Evolutionary conservation across 2,888 invertebrate species (phyloP), one percentile per base, ranked within the genome.

Genomic region (Cerastoderma edule): DNA sequence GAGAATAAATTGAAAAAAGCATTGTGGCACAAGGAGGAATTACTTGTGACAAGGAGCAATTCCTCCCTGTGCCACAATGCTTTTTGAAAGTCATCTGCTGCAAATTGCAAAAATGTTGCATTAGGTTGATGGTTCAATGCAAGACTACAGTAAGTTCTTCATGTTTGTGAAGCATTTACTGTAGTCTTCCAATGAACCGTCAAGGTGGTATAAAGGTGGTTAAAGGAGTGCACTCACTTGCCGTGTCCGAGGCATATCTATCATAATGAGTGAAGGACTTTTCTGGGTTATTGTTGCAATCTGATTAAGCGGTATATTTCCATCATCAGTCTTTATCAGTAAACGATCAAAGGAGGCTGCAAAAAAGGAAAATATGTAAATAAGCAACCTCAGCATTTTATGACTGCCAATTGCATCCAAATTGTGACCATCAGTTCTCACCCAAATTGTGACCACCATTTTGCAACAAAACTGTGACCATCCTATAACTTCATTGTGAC

Each of bases 211-310:
- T n/a, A n/a, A n/a, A n/a, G n/a, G n/a, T n/a, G n/a, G n/a, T n/a
- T n/a, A n/a, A n/a, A n/a, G n/a, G n/a, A 24, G 22, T 50, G 10
- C n/a, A 48, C 71, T 66, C 75, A 92, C 92, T 94, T 97, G 97
- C 0, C 98, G 97, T 92, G 97, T 96, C 0, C 95, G 94, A 65
- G 95, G 93, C 94, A 97, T 95, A 92, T 98, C 97, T 16, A 99
- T 94, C 0, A 98, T 95, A 68, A 98, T 94, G 1, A 96, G 95
- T 93, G 97, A 97, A 0, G 97, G 96, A 92, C 96, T 96, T 92
- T 98, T 98, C 72, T 96, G 94, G 0, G 95, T 95, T 67, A 98
- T 95, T 93, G 98, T 97, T 0, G 96, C 97, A 27, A 99, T 92
- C 91, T 98, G 97, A 92, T 97, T 97, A 19, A 98, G 93, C 48